These are phyloP conservation scores for Meiosimyza decipiens DNA, from an alignment of 2,888 invertebrate species.

Conservation along the genomic window DNA sequence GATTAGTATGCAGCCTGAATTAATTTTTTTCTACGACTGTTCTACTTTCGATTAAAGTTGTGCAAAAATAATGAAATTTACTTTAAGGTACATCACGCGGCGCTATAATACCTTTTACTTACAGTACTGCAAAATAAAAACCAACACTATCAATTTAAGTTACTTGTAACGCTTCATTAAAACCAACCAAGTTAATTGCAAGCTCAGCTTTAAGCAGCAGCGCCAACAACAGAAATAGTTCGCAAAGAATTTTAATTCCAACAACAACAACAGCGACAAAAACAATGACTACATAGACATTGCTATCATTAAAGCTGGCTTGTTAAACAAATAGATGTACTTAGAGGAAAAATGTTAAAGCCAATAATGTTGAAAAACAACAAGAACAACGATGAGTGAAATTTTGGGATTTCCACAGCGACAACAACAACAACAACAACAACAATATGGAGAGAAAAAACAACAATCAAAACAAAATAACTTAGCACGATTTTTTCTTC, in stretches of 20 bases:
- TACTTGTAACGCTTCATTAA: constrained; percentile 32
- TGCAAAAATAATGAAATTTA: too few species aligned
- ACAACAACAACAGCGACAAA: constrained; percentile 35
- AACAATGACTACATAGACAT: constrained; percentile 34
- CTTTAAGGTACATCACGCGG: too few species aligned
- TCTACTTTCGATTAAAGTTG: too few species aligned
- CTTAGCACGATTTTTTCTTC: constrained; percentile 36
- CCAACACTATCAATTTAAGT: neutral
- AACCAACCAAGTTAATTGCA: constrained; percentile 26
- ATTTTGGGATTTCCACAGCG: constrained; percentile 6
- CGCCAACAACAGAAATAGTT: neutral
- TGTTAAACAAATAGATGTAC: constrained; percentile 48
- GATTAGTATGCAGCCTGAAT: too few species aligned
- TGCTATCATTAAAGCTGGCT: constrained; percentile 46
- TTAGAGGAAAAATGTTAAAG: constrained; percentile 23
- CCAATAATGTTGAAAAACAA: constrained; percentile 29
- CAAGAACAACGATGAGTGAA: constrained; percentile 17
- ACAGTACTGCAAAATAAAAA: neutral
- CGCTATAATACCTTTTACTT: too few species aligned
- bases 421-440: constrained; percentile 30
- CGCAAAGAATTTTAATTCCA: constrained; percentile 27
- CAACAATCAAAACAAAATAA: constrained; percentile 30
- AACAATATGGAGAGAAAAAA: constrained; percentile 15
- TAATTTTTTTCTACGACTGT: too few species aligned
- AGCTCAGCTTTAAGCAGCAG: constrained; percentile 7